Percentiles rank a stretch among this genome's conserved stretches.
phyloP scores from a whole-genome alignment of 1,140 invertebrate genomes.

The Galleria mellonella region DNA sequence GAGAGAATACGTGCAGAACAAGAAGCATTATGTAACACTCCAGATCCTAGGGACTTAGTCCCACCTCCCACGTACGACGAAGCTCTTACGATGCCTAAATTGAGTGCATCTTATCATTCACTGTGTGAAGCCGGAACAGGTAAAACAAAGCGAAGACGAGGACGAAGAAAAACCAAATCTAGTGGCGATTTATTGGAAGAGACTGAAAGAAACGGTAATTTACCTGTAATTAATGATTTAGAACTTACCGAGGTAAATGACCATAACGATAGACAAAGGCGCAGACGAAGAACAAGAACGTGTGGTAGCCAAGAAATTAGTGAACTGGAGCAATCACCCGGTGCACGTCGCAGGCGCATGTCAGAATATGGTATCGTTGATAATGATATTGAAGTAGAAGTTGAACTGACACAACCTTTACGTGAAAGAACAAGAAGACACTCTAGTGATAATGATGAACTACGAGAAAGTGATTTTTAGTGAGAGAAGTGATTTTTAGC shows the following conservation, averaged over 20 bases:
- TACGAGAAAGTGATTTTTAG: constrained; percentile 59
- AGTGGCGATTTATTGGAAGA: constrained; percentile 69
- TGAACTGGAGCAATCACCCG: constrained; percentile 58
- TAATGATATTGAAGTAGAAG: constrained; percentile 47
- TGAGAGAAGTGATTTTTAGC: not conserved
- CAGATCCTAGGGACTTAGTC: constrained; percentile 78
- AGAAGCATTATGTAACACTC: constrained; percentile 74
- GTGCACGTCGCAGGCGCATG: constrained; percentile 45
- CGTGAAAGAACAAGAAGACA: constrained; percentile 33
- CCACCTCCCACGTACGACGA: constrained; percentile 83
- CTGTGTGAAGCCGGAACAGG: constrained; percentile 71
- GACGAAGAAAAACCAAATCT: constrained; percentile 69
- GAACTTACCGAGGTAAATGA: constrained; percentile 35
- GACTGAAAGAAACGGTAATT: constrained; percentile 55
- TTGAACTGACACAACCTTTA: constrained; percentile 40
- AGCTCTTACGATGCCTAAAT: constrained; percentile 80
- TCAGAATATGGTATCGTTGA: constrained; percentile 38
- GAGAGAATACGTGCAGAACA: constrained; percentile 74
- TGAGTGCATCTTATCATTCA: constrained; percentile 76
- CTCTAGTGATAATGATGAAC: constrained; percentile 39
- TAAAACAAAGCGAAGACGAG: constrained; percentile 63
- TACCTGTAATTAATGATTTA: constrained; percentile 36
- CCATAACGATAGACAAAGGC: constrained; percentile 34
- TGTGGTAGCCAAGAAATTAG: constrained; percentile 61
- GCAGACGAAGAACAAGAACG: constrained; percentile 47